Conservation (phyloP, 2,797 vertebrate genomes). For the Chrosomus eos region DNA sequence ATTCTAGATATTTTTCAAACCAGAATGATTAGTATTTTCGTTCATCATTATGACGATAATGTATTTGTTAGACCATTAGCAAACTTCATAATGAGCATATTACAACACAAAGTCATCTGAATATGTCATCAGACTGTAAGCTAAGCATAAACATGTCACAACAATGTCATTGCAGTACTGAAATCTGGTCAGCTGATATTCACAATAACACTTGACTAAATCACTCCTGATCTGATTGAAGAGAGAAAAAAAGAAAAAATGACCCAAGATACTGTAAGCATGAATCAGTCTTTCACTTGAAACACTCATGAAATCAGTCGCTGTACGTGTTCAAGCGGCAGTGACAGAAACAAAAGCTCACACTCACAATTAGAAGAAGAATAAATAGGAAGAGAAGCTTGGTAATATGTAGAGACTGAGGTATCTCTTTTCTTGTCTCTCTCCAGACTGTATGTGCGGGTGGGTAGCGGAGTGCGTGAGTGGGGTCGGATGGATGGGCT, state of each 20-base stretch:
- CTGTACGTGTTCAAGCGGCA: not conserved
- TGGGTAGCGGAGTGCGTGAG: not conserved
- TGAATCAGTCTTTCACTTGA: slow-evolving; percentile 19
- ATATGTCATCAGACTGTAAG: slow-evolving; percentile 6
- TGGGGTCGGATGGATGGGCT: slow-evolving; percentile 52
- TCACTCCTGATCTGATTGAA: not conserved
- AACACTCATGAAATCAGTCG: not conserved
- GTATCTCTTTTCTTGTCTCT: slow-evolving; percentile 12
- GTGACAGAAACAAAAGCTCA: not conserved
- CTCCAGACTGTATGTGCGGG: not conserved
- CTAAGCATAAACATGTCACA: slow-evolving; percentile 8
- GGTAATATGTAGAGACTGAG: slow-evolving; percentile 4
- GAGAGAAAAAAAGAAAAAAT: slow-evolving; percentile 8
- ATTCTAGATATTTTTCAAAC: not conserved
- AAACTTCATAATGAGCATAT: slow-evolving; percentile 13
- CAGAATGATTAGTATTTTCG: not conserved
- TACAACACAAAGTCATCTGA: not conserved
- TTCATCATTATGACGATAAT: not conserved
- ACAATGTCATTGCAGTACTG: not conserved
- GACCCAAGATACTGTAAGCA: not conserved
- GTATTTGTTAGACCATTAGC: not conserved
- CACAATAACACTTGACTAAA: slow-evolving; percentile 27
- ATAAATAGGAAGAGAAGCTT: slow-evolving; percentile 11
- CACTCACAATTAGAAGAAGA: slow-evolving; percentile 16
- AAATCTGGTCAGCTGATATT: slow-evolving; percentile 34